Conservation (phyloP, 2,797 vertebrate genomes). For the Rhabdomys pumilio region DNA sequence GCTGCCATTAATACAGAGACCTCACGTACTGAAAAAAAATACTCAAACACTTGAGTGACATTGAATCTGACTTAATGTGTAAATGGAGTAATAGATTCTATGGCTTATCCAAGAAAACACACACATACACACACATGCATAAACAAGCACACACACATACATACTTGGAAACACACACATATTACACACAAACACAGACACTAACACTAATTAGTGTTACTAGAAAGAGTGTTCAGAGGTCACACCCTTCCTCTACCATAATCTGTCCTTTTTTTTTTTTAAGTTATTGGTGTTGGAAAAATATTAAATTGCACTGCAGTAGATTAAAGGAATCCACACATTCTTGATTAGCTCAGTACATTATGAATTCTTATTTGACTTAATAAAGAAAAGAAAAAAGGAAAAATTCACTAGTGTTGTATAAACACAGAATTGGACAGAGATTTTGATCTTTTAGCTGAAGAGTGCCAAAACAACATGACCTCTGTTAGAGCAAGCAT, state of each 20-base stretch:
- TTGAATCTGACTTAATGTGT: slow-evolving; percentile 17
- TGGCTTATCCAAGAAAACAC: background rate
- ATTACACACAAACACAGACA: background rate
- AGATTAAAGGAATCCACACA: background rate
- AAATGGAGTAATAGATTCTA: background rate
- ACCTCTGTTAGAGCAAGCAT: background rate
- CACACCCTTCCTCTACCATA: background rate
- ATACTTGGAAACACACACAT: background rate
- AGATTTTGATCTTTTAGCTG: background rate
- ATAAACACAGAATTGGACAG: background rate
- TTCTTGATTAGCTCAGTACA: background rate
- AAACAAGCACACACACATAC: background rate
- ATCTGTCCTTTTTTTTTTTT: slow-evolving; percentile 12
- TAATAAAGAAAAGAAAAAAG: background rate
- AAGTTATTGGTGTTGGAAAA: background rate
- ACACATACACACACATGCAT: background rate
- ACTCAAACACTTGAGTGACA: background rate
- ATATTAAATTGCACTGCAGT: background rate
- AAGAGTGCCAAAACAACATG: background rate
- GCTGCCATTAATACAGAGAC: background rate
- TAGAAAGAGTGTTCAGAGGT: background rate
- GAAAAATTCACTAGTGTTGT: background rate
- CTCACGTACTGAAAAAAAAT: background rate
- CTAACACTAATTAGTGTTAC: background rate
- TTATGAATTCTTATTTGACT: background rate